Percentiles rank a stretch among this genome's conserved stretches.
phyloP scores from a whole-genome alignment of 2,888 invertebrate species.

The Chrysolina oricalcia region DNA sequence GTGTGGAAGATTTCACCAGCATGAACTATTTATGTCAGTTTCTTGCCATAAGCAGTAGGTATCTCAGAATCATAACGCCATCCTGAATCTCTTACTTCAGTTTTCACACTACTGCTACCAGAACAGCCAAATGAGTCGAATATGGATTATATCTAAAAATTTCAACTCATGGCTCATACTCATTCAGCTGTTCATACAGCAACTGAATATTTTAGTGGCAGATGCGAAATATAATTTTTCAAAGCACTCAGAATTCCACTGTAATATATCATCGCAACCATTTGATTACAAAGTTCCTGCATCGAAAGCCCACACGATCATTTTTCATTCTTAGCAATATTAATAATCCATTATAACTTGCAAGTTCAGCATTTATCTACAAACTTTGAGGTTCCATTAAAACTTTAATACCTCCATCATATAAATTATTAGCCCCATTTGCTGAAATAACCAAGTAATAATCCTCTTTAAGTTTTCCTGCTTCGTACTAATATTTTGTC shows the following conservation, averaged over 20 bases:
- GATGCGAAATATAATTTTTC: background rate
- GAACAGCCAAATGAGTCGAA: no score
- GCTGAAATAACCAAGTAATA: conserved; percentile 51
- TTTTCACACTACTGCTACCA: no score
- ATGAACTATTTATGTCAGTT: no score
- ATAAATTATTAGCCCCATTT: conserved; percentile 54
- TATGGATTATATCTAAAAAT: no score
- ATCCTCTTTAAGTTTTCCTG: conserved; percentile 39
- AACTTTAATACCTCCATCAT: conserved; percentile 53
- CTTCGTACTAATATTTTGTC: conserved; percentile 34
- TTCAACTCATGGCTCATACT: background rate
- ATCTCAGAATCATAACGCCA: no score
- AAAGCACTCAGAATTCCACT: no score
- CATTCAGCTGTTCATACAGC: background rate
- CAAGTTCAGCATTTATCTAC: conserved; percentile 52
- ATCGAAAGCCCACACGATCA: conserved; percentile 36
- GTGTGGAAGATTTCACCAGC: no score
- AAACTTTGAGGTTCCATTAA: conserved; percentile 54
- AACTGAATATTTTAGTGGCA: background rate
- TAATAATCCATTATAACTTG: conserved; percentile 55
- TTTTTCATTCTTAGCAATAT: conserved; percentile 53
- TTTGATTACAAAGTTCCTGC: conserved; percentile 30
- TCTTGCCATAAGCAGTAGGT: no score
- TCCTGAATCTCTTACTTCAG: no score
- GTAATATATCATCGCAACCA: conserved; percentile 4